Conservation (phyloP, 2,888 invertebrate species). For the Chouioia cunea region DNA sequence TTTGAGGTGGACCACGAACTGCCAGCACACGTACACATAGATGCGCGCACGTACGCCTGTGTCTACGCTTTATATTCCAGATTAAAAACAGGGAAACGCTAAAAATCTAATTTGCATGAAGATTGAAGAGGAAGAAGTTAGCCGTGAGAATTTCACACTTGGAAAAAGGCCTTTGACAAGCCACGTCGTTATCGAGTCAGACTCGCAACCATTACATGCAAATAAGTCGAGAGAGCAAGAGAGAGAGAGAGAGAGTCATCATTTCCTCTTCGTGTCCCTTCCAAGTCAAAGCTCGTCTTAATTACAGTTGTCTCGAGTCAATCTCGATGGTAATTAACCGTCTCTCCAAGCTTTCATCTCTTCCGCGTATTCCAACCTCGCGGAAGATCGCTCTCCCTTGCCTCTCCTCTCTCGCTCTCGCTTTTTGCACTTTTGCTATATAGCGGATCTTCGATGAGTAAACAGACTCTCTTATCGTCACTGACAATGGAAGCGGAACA, state of each 20-base stretch:
- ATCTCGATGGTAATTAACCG: constrained; percentile 68
- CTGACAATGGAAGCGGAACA: too few species aligned
- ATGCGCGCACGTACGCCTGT: too few species aligned
- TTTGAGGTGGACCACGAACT: too few species aligned
- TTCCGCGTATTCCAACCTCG: background rate
- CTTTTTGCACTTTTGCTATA: too few species aligned
- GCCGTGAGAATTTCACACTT: too few species aligned
- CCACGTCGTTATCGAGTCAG: constrained; percentile 28
- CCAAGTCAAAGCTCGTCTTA: constrained; percentile 64
- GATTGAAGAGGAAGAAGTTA: too few species aligned
- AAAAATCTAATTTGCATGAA: too few species aligned
- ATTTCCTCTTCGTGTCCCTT: constrained; percentile 39
- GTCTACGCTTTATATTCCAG: too few species aligned
- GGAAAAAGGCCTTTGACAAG: constrained; percentile 34
- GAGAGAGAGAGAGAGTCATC: constrained; percentile 41
- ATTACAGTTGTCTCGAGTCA: constrained; percentile 68
- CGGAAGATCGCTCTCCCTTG: constrained; percentile 17
- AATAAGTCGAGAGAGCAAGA: constrained; percentile 61
- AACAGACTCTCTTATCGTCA: too few species aligned
- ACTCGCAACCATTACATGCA: constrained; percentile 60
- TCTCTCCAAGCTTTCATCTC: constrained; percentile 17
- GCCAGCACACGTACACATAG: too few species aligned
- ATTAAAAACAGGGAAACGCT: too few species aligned
- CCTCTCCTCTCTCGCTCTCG: background rate
- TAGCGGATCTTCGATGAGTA: too few species aligned